Conservation (phyloP, 2,113 vertebrate genomes). For the Lophochroa leadbeateri region DNA sequence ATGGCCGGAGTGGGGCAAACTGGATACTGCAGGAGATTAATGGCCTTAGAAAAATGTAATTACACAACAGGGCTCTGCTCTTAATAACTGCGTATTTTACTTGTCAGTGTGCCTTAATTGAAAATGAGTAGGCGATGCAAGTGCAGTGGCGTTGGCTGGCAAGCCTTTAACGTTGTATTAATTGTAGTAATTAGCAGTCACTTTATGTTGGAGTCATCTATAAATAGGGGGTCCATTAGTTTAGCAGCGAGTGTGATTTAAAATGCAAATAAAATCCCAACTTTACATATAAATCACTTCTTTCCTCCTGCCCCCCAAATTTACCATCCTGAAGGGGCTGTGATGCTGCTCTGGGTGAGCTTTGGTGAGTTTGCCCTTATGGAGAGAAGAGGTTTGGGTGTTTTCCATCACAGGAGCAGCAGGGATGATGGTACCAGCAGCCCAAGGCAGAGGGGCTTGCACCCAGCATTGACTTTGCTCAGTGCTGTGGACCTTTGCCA, state of each 20-base stretch:
- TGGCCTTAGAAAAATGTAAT: conserved; percentile 74
- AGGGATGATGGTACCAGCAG: background rate
- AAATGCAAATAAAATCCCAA: conserved; percentile 79
- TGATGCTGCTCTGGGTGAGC: background rate
- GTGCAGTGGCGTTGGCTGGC: conserved; percentile 76
- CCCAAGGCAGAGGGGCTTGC: background rate
- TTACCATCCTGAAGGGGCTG: background rate
- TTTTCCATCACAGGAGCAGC: background rate
- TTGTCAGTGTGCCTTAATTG: conserved; percentile 80
- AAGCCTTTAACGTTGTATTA: conserved; percentile 78
- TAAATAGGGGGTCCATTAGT: conserved; percentile 80
- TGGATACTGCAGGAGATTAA: conserved; percentile 54
- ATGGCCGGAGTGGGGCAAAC: background rate
- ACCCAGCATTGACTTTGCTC: background rate
- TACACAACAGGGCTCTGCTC: conserved; percentile 70
- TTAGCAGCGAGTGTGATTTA: conserved; percentile 76
- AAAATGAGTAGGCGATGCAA: conserved; percentile 80
- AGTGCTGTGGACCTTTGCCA: background rate
- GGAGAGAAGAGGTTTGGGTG: rapidly evolving
- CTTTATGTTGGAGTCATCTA: conserved; percentile 82
- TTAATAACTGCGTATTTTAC: conserved; percentile 77
- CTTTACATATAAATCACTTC: conserved; percentile 57
- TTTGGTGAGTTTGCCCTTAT: background rate
- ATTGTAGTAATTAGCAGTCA: conserved; percentile 86
- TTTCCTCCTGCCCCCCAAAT: conserved; percentile 1